phyloP scores from a whole-genome alignment of 2,113 vertebrate species.

The Nothobranchius kuhntae region DNA sequence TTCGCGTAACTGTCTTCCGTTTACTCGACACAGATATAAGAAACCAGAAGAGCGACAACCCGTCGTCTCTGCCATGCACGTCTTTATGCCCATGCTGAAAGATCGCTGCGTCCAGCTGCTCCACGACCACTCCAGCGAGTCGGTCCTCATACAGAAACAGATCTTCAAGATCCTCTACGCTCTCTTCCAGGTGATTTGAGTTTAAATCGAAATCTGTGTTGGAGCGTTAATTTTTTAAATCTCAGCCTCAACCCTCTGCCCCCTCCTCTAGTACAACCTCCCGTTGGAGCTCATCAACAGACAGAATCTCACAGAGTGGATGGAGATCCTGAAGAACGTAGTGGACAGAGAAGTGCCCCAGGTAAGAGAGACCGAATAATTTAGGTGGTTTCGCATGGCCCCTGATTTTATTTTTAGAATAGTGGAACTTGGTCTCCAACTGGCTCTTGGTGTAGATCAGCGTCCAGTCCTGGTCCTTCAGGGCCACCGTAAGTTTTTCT shows the following conservation, averaged over 20 bases:
- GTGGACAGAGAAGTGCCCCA: constrained; percentile 95
- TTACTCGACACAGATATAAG: constrained; percentile 86
- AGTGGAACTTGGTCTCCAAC: too few species aligned
- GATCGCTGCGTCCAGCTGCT: constrained; percentile 95
- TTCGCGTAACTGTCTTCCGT: background rate
- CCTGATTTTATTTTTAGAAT: too few species aligned
- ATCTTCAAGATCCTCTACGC: constrained; percentile 99
- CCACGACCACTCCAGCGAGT: constrained; percentile 90
- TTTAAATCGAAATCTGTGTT: too few species aligned
- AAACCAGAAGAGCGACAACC: constrained; percentile 96
- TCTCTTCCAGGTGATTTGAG: constrained; percentile 88
- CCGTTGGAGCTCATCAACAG: constrained; percentile 98
- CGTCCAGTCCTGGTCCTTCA: too few species aligned
- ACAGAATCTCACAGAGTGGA: constrained; percentile 96
- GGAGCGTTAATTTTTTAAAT: too few species aligned
- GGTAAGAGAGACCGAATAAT: constrained; percentile 75
- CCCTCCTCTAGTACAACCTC: constrained; percentile 87
- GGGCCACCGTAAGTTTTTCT: too few species aligned
- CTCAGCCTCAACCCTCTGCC: too few species aligned
- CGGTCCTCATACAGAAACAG: constrained; percentile 98
- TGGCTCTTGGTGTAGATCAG: too few species aligned
- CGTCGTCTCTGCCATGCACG: constrained; percentile 96
- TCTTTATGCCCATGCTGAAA: constrained; percentile 96
- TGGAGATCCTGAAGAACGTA: constrained; percentile 96
- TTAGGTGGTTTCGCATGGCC: too few species aligned